Evolutionary conservation across 2,113 vertebrate species (phyloP), one percentile per base, ranked within the genome.

Genomic region (Blennius ocellaris): DNA sequence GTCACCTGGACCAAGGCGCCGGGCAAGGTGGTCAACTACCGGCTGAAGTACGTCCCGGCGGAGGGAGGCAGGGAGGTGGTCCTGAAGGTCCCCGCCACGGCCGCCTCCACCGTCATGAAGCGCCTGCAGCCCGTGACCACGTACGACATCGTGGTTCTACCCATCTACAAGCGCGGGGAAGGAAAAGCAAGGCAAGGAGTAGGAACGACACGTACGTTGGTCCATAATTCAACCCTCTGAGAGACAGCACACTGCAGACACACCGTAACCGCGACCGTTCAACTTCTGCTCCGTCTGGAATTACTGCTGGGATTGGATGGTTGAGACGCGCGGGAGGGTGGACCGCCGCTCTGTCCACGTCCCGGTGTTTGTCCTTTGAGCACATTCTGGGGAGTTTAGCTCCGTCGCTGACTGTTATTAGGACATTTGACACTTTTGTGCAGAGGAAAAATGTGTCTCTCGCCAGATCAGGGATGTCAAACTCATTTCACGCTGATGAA

Each of bases 121-220:
- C 79, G 94, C 38, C 96, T 99, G 48, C 94, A 94, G 65, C 93
- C 96, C 0, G 30, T 82, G 15, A 99, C 97, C 68, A 94, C 94
- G 0, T 99, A 99, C 44, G 80, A 95, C 80, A 87, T 99, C 87
- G 94, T 83, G 0, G 96, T 99, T 47, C 91, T 95, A 52, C 98
- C 98, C 36, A 69, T 97, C 72, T 98, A 99, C 88, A 96, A 92
- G 81, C 94, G 84, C 49, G 95, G 97, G 75, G 96, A 95, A 82
- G 98, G 98, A 84, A 98, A 97, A 93, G 91, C 95, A 86, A 96
- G 96, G 91, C 95, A 96, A 96, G 97, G 96, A 89, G 95, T 95
- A 90, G 98, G 97, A 93, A 97, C 94, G 62, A 99, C 98, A 96
- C 94, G 97, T 98, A 95, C 81, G 93, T 91, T 94, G 91, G 86